phyloP scores from a whole-genome alignment of 2,113 vertebrate species.

The Labeo catla region DNA sequence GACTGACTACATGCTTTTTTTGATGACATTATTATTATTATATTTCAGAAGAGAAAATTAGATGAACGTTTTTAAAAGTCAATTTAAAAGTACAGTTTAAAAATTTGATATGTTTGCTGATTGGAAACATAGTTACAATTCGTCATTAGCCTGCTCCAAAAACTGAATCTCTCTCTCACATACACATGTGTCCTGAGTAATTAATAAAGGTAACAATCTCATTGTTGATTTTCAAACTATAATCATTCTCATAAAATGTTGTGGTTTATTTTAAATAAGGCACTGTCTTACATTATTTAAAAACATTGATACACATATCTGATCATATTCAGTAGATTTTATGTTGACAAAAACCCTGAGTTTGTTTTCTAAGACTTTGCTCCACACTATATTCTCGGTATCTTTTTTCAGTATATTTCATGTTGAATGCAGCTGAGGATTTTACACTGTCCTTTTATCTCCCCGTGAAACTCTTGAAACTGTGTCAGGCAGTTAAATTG shows the following conservation, averaged over 20 bases:
- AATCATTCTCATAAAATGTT: not conserved
- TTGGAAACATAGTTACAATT: not conserved
- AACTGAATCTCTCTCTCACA: not conserved
- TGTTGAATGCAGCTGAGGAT: not conserved
- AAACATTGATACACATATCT: not conserved
- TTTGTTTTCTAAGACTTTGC: not conserved
- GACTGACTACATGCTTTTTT: not conserved
- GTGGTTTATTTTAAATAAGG: not conserved
- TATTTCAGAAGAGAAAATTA: conserved; percentile 14
- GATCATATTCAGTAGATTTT: not conserved
- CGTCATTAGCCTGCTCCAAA: not conserved
- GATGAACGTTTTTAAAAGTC: not conserved
- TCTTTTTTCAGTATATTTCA: not conserved
- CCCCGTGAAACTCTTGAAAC: conserved; percentile 29
- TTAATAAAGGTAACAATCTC: not conserved
- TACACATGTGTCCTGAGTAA: not conserved
- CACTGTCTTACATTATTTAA: not conserved
- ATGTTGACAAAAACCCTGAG: not conserved
- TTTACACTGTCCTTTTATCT: conserved; percentile 24
- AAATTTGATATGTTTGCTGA: not conserved
- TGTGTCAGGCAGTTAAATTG: conserved; percentile 39
- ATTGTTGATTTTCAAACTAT: not conserved
- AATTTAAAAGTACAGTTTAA: not conserved
- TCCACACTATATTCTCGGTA: too few species aligned
- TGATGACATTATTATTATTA: conserved; percentile 27